Percentiles rank a stretch among this genome's conserved stretches.
Conservation (phyloP, 1,140 invertebrate species). For the Hylyphantes graminicola region DNA sequence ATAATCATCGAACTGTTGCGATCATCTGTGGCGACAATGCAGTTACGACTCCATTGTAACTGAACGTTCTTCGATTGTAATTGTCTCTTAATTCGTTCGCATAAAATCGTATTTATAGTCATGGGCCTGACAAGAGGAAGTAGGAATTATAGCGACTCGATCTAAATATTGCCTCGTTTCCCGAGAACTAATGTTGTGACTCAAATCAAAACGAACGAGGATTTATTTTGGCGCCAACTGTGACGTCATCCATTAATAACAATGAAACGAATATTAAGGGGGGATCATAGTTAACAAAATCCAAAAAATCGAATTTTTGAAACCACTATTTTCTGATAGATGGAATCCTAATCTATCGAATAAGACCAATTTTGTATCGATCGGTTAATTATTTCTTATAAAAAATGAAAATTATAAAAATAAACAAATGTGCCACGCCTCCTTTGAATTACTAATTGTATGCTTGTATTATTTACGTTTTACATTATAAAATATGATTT, state of each 20-base stretch:
- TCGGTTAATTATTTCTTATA: too few relatives aligned
- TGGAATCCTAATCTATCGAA: too few relatives aligned
- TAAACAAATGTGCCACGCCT: too few relatives aligned
- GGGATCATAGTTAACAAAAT: too few relatives aligned
- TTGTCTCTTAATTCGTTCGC: not conserved
- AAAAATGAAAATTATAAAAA: too few relatives aligned
- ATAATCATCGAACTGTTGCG: slow-evolving; percentile 28
- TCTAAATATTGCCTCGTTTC: slow-evolving; percentile 4
- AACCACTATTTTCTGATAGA: too few relatives aligned
- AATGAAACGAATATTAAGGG: too few relatives aligned
- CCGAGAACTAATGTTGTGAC: slow-evolving; percentile 47
- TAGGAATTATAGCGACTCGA: not conserved
- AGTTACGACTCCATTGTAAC: not conserved
- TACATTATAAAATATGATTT: too few relatives aligned
- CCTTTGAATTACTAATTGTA: too few relatives aligned
- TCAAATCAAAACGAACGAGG: slow-evolving; percentile 51
- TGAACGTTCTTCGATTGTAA: not conserved
- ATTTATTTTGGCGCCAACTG: slow-evolving; percentile 55
- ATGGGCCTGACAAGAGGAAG: not conserved
- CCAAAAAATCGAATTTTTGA: too few relatives aligned
- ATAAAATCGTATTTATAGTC: slow-evolving; percentile 5
- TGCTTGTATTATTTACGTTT: too few relatives aligned
- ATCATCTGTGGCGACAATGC: slow-evolving; percentile 11
- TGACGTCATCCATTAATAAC: slow-evolving; percentile 25
- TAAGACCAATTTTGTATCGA: too few relatives aligned